Base-by-base conservation (phyloP, 2,113 vertebrate genomes). In the Camelus bactrianus region DNA sequence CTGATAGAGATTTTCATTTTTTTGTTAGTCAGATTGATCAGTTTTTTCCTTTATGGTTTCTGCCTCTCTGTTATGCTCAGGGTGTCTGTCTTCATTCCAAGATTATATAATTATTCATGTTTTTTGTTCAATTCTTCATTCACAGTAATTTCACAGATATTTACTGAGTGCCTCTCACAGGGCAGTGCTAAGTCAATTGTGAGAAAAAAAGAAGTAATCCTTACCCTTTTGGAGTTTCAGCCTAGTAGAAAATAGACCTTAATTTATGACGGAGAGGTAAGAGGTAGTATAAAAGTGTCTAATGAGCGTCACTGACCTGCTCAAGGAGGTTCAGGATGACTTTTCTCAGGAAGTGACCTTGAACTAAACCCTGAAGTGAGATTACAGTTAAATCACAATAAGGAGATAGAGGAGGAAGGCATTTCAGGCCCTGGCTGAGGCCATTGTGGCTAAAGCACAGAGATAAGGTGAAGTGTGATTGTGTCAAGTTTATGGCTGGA, bases 181-280 rank as follows among this genome's bases (percentile, higher is more conserved):
- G 56, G n/a, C 5, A 5, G 24, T 84, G 46, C 15, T 54, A 56
- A 30, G 38, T 73, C 32, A 80, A 2, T 46, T 50, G 48, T 64
- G 75, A 91, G 38, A 52, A 22, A 58, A 46, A 52, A 84, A 79
- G 28, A 24, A 85, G 35, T 38, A 89, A 58, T 67, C 12, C 28
- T 91, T 67, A 65, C 16, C 11, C 17, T 14, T 80, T 92, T 80
- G 64, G 14, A 54, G 5, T 52, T 84, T 88, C 16, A 77, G 8
- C 30, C 28, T 67, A 30, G 48, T 79, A 69, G 56, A 54, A 67
- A 93, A 46, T 50, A 96, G 42, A 22, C 10, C 12, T 69, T 83
- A 85, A 72, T 77, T 90, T 94, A 73, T 48, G 75, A 96, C 60
- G 64, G 56, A 35, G 56, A 48, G 70, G 52, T 73, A 62, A 54